Evolutionary conservation across 1,140 invertebrate species (phyloP).

Genomic region (Tetraneura akinire): DNA sequence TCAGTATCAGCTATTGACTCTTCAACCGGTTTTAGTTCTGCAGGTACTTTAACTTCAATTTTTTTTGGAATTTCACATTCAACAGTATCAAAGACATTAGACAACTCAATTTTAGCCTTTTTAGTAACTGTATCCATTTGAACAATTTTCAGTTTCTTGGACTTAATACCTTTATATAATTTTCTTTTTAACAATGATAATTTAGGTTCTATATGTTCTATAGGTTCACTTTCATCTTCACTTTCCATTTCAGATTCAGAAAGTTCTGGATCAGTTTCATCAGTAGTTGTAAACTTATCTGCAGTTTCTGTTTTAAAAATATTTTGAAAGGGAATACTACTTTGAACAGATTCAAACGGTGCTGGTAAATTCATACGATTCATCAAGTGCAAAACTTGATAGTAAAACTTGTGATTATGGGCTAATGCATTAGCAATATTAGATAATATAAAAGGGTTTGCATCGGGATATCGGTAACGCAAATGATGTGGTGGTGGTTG

Average conservation of each 20-base stretch:
- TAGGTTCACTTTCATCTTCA: constrained; percentile 63
- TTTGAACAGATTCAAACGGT: constrained; percentile 68
- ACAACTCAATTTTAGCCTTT: constrained; percentile 20
- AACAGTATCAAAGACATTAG: constrained; percentile 56
- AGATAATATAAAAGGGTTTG: constrained; percentile 70
- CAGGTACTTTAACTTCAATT: constrained; percentile 67
- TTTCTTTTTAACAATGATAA: constrained; percentile 58
- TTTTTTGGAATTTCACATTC: constrained; percentile 64
- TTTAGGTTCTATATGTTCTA: constrained; percentile 66
- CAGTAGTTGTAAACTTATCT: constrained; percentile 52
- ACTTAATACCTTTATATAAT: not conserved
- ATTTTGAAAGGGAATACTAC: not conserved
- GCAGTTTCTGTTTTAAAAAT: constrained; percentile 54
- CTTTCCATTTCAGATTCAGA: constrained; percentile 78
- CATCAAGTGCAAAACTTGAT: constrained; percentile 85
- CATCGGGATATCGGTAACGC: constrained; percentile 74
- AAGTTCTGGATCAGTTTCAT: constrained; percentile 30
- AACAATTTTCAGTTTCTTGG: constrained; percentile 29
- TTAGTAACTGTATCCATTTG: not conserved
- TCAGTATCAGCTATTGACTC: constrained; percentile 39
- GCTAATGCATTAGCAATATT: constrained; percentile 78
- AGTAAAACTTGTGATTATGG: constrained; percentile 77
- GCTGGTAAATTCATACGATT: constrained; percentile 90
- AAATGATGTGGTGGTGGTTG: constrained; percentile 75
- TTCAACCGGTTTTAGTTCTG: constrained; percentile 55